Base-by-base conservation (phyloP, 2,888 invertebrate genomes). In the Limnephilus marmoratus region DNA sequence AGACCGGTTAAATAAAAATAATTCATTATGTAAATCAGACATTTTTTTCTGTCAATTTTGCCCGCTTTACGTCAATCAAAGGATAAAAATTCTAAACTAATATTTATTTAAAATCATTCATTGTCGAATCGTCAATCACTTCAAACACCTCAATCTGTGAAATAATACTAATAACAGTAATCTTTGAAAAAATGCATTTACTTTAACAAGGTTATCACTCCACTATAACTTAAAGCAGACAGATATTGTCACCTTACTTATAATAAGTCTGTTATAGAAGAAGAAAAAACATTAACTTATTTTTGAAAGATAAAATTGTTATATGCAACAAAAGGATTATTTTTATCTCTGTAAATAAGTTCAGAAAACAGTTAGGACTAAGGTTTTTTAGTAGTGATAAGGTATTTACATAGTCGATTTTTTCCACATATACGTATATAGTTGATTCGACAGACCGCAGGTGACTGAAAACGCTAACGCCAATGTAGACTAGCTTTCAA, bases 31-130 rank as follows among this genome's bases (percentile, higher is more conserved):
- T 24, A 83, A 83, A 37, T 83, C 31, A 24, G 24, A 83, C 18
- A n/a, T 68, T 68, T 24, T 31, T 37, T 83, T 83, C 34, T 83
- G 83, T 83, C 24, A 83, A 83, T 83, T 83, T 83, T 83, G 37
- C 41, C 37, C 37, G 83, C 83, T 83, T 31, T 83, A 34, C 24
- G 24, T 83, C 9, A 34, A 83, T 15, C 37, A 83, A 83, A 34
- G 37, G n/a, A 68, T n/a, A 2, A 68, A n/a, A n/a, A 68, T 18
- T 18, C 53, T 53, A 9, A 9, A 68, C 24, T 68, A 68, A 53
- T 68, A 68, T 68, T 24, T 68, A n/a, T 68, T 68, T 68, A 2
- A 9, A 24, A 68, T 68, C 9, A 68, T 68, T 68, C 68, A 68
- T 9, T 68, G n/a, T 68, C 68, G 24, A 68, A 68, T 68, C 68